Evolutionary conservation across 2,113 vertebrate species (phyloP).

Genomic region (Oreochromis niloticus): DNA sequence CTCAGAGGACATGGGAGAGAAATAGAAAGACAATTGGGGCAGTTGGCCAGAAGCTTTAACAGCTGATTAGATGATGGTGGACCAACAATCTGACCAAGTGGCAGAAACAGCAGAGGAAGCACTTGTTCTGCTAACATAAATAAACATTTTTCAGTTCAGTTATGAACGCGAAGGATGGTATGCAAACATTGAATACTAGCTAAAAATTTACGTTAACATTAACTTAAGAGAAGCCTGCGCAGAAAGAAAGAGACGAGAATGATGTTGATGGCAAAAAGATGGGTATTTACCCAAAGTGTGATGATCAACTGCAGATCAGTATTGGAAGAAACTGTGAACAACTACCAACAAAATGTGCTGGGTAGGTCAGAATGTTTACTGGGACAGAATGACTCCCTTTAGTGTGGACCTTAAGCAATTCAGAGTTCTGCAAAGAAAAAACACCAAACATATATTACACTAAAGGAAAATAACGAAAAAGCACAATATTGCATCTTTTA

Average conservation of each 20-base stretch:
- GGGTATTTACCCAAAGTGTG: not conserved
- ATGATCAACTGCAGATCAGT: not conserved
- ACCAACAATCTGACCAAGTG: not conserved
- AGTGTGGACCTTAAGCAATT: not conserved
- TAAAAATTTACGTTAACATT: not conserved
- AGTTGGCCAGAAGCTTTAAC: not conserved
- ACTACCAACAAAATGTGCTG: not conserved
- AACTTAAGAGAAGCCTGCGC: not conserved
- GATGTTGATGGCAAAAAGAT: not conserved
- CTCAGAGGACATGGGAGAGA: not conserved
- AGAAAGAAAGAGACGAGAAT: not conserved
- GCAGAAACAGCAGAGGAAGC: not conserved
- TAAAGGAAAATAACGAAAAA: not conserved
- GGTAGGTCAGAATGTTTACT: not conserved
- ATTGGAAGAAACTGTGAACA: not conserved
- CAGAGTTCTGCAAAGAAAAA: not conserved
- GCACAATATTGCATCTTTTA: not conserved
- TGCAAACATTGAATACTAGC: not conserved
- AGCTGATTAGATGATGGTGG: not conserved
- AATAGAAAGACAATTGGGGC: not conserved
- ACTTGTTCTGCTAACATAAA: not conserved
- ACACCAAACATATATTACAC: not conserved
- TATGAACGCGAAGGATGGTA: not conserved
- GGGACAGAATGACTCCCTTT: not conserved
- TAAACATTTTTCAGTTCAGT: not conserved